Conservation (phyloP, 64 coral and sea anemone genomes). For the Stichodactyla helianthus region DNA sequence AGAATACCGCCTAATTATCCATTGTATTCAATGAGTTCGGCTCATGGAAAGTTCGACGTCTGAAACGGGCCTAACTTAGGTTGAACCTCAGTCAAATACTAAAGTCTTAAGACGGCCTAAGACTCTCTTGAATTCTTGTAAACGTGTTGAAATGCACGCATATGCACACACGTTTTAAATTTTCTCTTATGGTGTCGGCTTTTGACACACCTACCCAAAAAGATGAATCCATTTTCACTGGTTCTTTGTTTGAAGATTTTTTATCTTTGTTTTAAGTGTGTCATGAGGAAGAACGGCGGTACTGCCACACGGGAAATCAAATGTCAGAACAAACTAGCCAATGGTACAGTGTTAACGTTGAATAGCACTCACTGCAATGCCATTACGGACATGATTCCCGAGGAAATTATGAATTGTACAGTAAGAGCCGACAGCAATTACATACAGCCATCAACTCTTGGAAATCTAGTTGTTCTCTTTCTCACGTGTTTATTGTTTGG, state of each 20-base stretch:
- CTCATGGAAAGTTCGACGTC: too few relatives aligned
- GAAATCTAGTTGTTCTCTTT: neutral
- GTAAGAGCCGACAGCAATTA: neutral
- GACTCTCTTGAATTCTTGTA: too few relatives aligned
- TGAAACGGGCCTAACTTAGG: too few relatives aligned
- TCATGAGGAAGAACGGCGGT: neutral
- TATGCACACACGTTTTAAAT: too few relatives aligned
- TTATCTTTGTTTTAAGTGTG: neutral
- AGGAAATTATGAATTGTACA: neutral
- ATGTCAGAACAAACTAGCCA: neutral
- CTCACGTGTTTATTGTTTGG: neutral
- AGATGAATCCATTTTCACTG: too few relatives aligned
- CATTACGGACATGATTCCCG: neutral
- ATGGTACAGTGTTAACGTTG: neutral
- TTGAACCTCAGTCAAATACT: too few relatives aligned
- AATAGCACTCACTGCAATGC: neutral
- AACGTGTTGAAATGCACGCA: too few relatives aligned
- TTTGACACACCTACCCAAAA: too few relatives aligned
- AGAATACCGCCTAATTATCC: too few relatives aligned
- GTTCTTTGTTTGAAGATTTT: neutral
- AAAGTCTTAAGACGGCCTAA: too few relatives aligned
- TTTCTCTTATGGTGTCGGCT: too few relatives aligned
- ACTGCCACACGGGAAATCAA: constrained; percentile 9
- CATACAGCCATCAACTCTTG: neutral
- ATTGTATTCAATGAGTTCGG: too few relatives aligned